A percentile compares a stretch with the other conserved stretches of the same genome.
Conservation (phyloP, 2,797 vertebrate genomes). For the Pachyuromys duprasi region DNA sequence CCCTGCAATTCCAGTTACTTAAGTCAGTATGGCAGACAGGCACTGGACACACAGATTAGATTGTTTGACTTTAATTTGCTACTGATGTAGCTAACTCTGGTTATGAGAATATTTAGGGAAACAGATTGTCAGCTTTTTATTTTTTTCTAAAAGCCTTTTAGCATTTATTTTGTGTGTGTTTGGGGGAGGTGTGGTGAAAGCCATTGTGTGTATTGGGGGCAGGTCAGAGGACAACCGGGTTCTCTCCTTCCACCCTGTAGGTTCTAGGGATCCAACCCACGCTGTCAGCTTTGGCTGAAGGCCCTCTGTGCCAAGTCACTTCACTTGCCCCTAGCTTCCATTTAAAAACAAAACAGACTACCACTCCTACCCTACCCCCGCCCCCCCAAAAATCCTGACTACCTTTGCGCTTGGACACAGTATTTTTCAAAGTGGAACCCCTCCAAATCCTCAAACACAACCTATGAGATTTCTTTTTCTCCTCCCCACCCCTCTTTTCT, state of each 20-base stretch:
- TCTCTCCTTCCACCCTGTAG: not conserved
- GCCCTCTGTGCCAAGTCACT: not conserved
- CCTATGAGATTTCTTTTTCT: not conserved
- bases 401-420: not conserved
- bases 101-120: conserved; percentile 23
- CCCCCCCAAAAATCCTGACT: too few relatives aligned
- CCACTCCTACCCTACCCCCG: not conserved
- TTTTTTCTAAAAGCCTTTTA: not conserved
- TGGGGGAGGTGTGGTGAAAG: not conserved
- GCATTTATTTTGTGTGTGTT: not conserved
- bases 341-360: not conserved
- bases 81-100: not conserved
- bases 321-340: not conserved
- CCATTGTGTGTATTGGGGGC: not conserved
- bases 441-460: conserved; percentile 39
- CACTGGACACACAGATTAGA: conserved; percentile 10
- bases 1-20: conserved; percentile 4
- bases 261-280: not conserved
- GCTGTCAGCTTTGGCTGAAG: not conserved
- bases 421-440: not conserved
- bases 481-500: not conserved
- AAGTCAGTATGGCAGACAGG: not conserved
- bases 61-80: conserved; percentile 53
- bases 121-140: conserved; percentile 1
- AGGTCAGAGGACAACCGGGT: not conserved